phyloP scores from a whole-genome alignment of 2,888 invertebrate species.

The Patella depressa region DNA sequence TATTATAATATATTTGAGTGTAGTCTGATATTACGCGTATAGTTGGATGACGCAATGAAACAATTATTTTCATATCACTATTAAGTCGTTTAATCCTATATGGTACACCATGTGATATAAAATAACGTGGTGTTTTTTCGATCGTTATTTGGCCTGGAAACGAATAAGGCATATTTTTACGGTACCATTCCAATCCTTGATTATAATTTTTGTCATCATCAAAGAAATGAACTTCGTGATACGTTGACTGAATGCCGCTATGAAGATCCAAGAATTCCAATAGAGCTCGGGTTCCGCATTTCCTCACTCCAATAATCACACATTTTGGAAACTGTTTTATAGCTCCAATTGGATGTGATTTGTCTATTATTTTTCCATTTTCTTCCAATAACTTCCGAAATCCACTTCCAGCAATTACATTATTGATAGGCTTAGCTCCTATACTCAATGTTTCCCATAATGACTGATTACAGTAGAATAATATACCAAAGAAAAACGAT shows the following conservation, averaged over 20 bases:
- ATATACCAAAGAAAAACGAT: slow-evolving; percentile 40
- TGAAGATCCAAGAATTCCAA: slow-evolving; percentile 71
- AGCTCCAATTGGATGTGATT: slow-evolving; percentile 36
- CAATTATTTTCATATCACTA: slow-evolving; percentile 86
- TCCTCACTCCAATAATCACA: slow-evolving; percentile 72
- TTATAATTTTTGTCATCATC: slow-evolving; percentile 88
- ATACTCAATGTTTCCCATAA: slow-evolving; percentile 41
- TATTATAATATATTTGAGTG: slow-evolving; percentile 85
- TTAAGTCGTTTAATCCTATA: slow-evolving; percentile 95
- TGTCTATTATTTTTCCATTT: slow-evolving; percentile 36
- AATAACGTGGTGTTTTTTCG: slow-evolving; percentile 98
- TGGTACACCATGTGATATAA: slow-evolving; percentile 94
- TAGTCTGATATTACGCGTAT: slow-evolving; percentile 97
- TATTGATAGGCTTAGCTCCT: slow-evolving; percentile 32
- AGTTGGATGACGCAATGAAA: slow-evolving; percentile 96
- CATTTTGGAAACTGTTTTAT: slow-evolving; percentile 69
- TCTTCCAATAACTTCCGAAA: slow-evolving; percentile 44
- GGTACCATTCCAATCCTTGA: slow-evolving; percentile 93
- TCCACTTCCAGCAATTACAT: slow-evolving; percentile 30
- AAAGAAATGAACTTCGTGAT: slow-evolving; percentile 97
- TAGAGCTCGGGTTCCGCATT: slow-evolving; percentile 72
- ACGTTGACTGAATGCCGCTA: slow-evolving; percentile 88
- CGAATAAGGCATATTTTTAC: slow-evolving; percentile 89
- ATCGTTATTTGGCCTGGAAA: slow-evolving; percentile 93
- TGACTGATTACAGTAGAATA: slow-evolving; percentile 43